Evolutionary conservation across 35 echinoderm and acorn worm genomes (phyloP).

Genomic region (Heliocidaris erythrogramma): DNA sequence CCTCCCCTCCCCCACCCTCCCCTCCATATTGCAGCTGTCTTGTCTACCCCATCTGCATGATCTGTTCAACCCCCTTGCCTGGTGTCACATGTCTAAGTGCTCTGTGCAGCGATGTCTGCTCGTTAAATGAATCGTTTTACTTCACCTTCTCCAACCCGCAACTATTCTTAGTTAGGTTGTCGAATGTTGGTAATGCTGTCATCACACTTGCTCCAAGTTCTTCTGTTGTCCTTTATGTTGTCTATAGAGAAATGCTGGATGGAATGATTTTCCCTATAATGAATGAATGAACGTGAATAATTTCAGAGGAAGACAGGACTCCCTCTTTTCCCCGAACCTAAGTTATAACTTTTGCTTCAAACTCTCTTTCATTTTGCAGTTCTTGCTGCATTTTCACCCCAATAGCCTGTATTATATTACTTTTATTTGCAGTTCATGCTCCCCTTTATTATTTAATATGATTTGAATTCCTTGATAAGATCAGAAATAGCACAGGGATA

Average conservation of each 20-base stretch:
- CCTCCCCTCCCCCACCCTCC: background rate
- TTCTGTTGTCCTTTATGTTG: background rate
- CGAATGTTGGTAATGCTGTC: background rate
- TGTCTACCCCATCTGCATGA: background rate
- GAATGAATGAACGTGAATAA: background rate
- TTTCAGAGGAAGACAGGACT: background rate
- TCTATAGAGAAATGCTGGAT: background rate
- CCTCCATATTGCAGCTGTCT: background rate
- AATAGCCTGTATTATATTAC: background rate
- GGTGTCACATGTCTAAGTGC: background rate
- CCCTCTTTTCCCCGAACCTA: background rate
- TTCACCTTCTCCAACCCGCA: background rate
- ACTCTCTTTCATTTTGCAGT: background rate
- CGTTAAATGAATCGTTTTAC: background rate
- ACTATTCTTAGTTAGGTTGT: background rate
- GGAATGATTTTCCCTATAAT: constrained; percentile 11
- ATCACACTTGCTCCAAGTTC: background rate
- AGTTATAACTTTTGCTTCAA: background rate
- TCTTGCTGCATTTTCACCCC: background rate
- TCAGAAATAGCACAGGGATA: background rate
- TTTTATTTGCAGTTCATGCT: background rate
- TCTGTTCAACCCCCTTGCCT: background rate
- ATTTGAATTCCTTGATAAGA: background rate
- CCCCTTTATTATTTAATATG: background rate
- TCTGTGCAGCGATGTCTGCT: background rate